Evolutionary conservation across 2,113 vertebrate genomes (phyloP), one percentile per base, ranked within the genome.

Genomic region (Cololabis saira): DNA sequence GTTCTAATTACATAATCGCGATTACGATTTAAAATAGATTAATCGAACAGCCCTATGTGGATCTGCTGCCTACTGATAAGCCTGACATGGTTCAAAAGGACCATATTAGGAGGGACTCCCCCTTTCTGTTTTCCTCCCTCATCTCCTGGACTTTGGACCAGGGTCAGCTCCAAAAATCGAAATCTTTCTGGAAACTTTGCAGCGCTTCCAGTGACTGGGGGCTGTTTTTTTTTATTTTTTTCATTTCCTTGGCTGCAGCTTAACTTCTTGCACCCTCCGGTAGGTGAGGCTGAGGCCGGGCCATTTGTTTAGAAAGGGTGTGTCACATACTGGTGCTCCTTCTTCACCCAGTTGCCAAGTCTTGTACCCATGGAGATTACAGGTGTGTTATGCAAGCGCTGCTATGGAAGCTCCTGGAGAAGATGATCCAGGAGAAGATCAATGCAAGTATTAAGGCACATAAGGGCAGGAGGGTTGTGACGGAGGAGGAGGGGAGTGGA

Each of bases 231-330:
- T n/a, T n/a, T n/a, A n/a, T 54, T 55, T 62, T 41, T 17, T 43
- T 37, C 2, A 41, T 17, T 33, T 21, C 4, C 13, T 9, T 13
- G 22, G 49, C 50, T 76, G 37, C 60, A 57, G 15, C 17, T 85
- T 71, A 49, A 77, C 61, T 58, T 73, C 68, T 48, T 48, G 55
- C 58, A 52, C 70, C 41, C 55, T 78, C 21, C 51, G 65, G 41
- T 65, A 82, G 83, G 76, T 78, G 74, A 86, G 83, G 75, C 73
- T 44, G 55, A 87, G 82, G 81, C 76, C 56, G 71, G 71, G 68
- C 69, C 78, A 86, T 89, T 92, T 91, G 91, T 92, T 93, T 88
- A 79, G 71, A 55, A 81, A 92, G 91, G 91, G 92, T 85, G 92
- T 92, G 92, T 81, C 84, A 1, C 84, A 80, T 90, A 85, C 86